These are phyloP conservation scores for Ahaetulla prasina DNA, from an alignment of 2,113 vertebrate species.

Conservation along the genomic window DNA sequence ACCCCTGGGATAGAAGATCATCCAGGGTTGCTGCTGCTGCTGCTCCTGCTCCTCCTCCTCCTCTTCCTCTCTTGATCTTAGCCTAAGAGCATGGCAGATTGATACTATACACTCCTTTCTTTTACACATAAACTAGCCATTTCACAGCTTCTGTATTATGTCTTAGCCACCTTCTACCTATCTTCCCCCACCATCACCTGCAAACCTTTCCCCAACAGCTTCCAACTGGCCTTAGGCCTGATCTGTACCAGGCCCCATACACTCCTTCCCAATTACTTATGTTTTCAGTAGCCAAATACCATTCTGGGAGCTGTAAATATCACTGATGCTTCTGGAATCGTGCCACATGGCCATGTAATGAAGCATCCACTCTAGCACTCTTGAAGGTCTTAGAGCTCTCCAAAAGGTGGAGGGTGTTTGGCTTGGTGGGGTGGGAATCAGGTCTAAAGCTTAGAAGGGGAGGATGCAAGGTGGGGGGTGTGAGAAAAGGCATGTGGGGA, in stretches of 20 bases:
- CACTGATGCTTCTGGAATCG: background rate
- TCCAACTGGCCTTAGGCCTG: background rate
- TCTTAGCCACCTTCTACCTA: background rate
- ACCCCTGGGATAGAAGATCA: too few species aligned
- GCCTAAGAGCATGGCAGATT: too few species aligned
- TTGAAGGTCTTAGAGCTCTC: background rate
- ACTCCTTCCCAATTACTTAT: background rate
- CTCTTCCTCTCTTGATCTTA: too few species aligned
- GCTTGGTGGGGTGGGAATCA: background rate
- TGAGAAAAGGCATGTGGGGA: background rate
- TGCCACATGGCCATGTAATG: background rate
- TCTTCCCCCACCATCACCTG: too few species aligned
- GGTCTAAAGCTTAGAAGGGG: background rate
- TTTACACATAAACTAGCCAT: background rate
- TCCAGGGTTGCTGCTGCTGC: too few species aligned
- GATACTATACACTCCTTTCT: background rate
- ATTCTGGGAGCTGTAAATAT: background rate
- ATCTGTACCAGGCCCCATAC: background rate
- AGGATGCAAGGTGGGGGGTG: rapidly evolving
- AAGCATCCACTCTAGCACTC: background rate
- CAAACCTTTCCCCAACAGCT: background rate
- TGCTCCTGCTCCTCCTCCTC: too few species aligned
- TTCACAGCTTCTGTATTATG: background rate
- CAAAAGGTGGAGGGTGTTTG: background rate
- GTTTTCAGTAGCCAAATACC: background rate